Conservation (phyloP, 2,888 invertebrate species). For the Apocheima hispidaria region DNA sequence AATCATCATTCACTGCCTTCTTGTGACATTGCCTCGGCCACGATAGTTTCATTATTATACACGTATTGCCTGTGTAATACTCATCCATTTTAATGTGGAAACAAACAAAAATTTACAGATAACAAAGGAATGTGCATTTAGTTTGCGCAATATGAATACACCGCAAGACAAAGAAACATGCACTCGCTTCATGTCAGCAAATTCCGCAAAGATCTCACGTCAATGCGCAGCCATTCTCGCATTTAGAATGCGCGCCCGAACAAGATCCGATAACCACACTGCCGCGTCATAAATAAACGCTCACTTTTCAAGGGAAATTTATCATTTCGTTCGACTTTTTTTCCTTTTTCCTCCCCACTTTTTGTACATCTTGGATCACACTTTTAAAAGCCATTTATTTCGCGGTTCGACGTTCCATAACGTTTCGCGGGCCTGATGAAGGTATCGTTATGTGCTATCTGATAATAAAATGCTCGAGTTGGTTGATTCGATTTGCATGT, state of each 20-base stretch:
- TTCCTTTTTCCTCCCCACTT: constrained; percentile 67
- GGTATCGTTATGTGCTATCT: constrained; percentile 78
- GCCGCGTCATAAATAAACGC: constrained; percentile 80
- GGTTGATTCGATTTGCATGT: constrained; percentile 73
- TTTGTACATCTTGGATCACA: constrained; percentile 84
- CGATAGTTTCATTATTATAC: too few relatives aligned
- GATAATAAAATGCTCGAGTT: constrained; percentile 79
- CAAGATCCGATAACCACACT: constrained; percentile 77
- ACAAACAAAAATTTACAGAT: constrained; percentile 7
- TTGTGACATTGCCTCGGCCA: too few relatives aligned
- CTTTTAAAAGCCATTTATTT: constrained; percentile 84
- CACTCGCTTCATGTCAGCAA: constrained; percentile 40
- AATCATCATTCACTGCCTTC: too few relatives aligned
- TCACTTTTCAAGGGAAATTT: constrained; percentile 81
- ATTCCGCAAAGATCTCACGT: constrained; percentile 57
- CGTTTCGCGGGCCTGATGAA: constrained; percentile 75
- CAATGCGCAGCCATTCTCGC: constrained; percentile 63
- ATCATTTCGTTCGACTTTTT: constrained; percentile 81
- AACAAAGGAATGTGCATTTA: constrained; percentile 26
- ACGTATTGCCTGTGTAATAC: too few relatives aligned
- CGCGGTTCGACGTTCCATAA: constrained; percentile 73
- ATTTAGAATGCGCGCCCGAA: constrained; percentile 69
- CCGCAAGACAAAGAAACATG: constrained; percentile 44
- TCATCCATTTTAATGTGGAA: neutral
- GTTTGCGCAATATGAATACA: constrained; percentile 25